Evolutionary conservation across 2,797 vertebrate species (phyloP).

Genomic region (Ficedula albicollis): DNA sequence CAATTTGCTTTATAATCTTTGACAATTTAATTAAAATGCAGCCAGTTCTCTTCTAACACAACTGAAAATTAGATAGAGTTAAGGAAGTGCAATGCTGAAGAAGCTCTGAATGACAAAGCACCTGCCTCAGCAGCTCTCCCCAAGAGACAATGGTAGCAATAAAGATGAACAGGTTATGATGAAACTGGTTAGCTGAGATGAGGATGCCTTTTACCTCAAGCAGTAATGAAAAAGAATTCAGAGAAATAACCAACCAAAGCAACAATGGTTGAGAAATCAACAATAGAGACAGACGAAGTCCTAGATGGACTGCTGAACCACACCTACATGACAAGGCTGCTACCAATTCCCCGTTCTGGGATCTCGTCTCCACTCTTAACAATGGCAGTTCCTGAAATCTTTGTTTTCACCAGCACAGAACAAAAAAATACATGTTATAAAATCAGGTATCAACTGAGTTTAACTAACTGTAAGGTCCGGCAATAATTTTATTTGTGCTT

Average conservation of each 20-base stretch:
- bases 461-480: neutral
- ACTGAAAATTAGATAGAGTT: neutral
- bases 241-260: neutral
- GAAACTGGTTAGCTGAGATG: neutral
- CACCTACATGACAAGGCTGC: slow-evolving; percentile 57
- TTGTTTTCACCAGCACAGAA: neutral
- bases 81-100: neutral
- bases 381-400: slow-evolving; percentile 33
- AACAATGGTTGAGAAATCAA: slow-evolving; percentile 50
- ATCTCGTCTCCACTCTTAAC: neutral
- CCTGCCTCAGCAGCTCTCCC: neutral
- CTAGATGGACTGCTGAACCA: slow-evolving; percentile 53
- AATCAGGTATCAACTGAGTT: neutral
- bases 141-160: slow-evolving; percentile 36
- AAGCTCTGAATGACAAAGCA: slow-evolving; percentile 53
- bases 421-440: neutral
- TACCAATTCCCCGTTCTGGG: neutral
- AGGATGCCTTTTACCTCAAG: neutral
- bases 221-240: neutral
- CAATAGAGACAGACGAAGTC: slow-evolving; percentile 35
- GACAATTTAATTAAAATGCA: slow-evolving; percentile 52
- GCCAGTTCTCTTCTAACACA: neutral
- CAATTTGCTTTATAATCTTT: slow-evolving; percentile 33
- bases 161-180: neutral
- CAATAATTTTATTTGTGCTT: slow-evolving; percentile 27